These are phyloP conservation scores for Rhopalosiphum padi DNA, from an alignment of 1,140 invertebrate species.

Conservation along the genomic window DNA sequence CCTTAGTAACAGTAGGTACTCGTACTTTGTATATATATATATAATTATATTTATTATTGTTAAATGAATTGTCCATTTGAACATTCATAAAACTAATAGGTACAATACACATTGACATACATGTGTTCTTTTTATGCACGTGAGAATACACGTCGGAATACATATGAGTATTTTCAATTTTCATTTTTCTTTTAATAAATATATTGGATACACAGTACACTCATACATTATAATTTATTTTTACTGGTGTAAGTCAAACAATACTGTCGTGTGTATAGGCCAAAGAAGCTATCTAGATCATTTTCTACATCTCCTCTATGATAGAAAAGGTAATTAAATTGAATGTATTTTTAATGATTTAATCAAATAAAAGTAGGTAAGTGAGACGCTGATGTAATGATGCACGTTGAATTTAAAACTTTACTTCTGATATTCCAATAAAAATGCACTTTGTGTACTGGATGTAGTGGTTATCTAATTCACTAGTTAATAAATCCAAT, in stretches of 20 bases:
- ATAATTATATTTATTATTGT: background rate
- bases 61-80: background rate
- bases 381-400: background rate
- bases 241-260: background rate
- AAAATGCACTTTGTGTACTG: background rate
- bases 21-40: background rate
- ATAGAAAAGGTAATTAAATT: conserved; percentile 21
- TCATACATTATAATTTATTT: background rate
- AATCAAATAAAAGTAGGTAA: background rate
- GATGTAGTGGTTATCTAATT: background rate
- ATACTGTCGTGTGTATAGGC: background rate
- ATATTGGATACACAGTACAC: background rate
- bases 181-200: conserved; percentile 3
- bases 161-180: background rate
- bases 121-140: background rate
- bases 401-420: background rate
- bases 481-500: background rate
- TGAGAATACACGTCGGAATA: background rate
- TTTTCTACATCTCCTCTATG: background rate
- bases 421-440: background rate
- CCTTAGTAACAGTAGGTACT: background rate
- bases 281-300: background rate
- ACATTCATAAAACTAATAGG: background rate
- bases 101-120: conserved; percentile 17
- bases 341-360: background rate